Evolutionary conservation across 2,888 invertebrate species (phyloP), one percentile per base, ranked within the genome.

Genomic region (Branchellion lobata): DNA sequence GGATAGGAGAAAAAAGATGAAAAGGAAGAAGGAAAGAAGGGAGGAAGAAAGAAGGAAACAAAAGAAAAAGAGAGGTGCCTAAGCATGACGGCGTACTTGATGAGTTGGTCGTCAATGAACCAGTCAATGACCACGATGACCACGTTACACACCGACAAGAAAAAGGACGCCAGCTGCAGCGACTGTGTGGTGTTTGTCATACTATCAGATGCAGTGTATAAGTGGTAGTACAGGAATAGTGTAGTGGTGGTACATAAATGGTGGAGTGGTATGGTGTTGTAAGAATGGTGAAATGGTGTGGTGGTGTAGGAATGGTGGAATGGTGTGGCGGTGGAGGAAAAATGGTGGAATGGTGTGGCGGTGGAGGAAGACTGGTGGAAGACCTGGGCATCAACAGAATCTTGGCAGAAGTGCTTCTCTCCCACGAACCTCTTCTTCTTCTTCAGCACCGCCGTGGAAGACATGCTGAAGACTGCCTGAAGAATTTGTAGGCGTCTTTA

Each of bases 101-200:
- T 82, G 31, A 89, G 83, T 87, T 93, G 94, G 80, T 93, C 91
- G 88, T 94, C 94, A 1, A 92, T 90, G 85, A 93, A 93, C 91
- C 93, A 95, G 86, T 96, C 96, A 85, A 95, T 93, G 0, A 94
- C 92, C 51, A 95, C 91, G 80, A 97, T 90, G 8, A 97, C 90
- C 0, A 95, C 91, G 87, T 97, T 95, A 84, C 96, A 96, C 53
- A 96, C 92, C 1, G 94, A 93, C 89, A 95, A 91, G 77, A 96
- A 87, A 86, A 94, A 94, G 0, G 94, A 91, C 21, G 93, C 91
- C 81, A 93, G 89, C 86, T 95, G 93, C 68, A 96, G 88, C 21
- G 85, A 85, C 85, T 85, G 81, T n/a, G 81, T 65, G n/a, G n/a
- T n/a, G n/a, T 61, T 61, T n/a, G 11, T 11, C 11, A 61, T 61